phyloP scores from a whole-genome alignment of 2,113 vertebrate species.

The Archilochus colubris region DNA sequence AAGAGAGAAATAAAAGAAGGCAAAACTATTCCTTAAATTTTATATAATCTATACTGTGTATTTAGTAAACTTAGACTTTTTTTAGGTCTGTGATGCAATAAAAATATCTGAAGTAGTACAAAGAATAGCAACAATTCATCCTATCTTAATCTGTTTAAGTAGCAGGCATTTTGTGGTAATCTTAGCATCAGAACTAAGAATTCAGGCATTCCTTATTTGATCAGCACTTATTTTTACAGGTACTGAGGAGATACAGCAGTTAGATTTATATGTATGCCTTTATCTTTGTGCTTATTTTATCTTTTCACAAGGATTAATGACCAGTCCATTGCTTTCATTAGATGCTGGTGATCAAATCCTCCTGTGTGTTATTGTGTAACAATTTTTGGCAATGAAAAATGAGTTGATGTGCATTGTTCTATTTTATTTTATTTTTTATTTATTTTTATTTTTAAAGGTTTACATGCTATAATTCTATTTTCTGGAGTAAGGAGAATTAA shows the following conservation, averaged over 20 bases:
- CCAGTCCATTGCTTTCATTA: conserved; percentile 7
- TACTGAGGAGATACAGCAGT: background rate
- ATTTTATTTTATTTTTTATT: background rate
- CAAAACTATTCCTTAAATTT: background rate
- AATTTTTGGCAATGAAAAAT: background rate
- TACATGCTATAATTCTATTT: background rate
- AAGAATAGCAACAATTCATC: background rate
- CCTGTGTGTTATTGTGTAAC: background rate
- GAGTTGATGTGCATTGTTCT: background rate
- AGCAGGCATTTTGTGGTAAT: background rate
- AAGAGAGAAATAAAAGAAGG: background rate
- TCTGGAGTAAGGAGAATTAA: background rate
- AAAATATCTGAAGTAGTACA: background rate
- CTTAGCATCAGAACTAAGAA: background rate
- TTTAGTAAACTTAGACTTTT: background rate
- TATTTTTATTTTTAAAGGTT: background rate
- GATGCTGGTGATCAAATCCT: background rate
- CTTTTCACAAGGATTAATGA: conserved; percentile 43
- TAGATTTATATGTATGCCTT: conserved; percentile 52
- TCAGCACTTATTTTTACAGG: conserved; percentile 11
- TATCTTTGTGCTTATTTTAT: conserved; percentile 54
- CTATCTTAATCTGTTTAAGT: background rate
- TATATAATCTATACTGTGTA: background rate
- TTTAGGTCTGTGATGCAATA: background rate
- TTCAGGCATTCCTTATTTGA: conserved; percentile 18